Evolutionary conservation across 2,113 vertebrate species (phyloP).

Genomic region (Phodopus roborovskii): DNA sequence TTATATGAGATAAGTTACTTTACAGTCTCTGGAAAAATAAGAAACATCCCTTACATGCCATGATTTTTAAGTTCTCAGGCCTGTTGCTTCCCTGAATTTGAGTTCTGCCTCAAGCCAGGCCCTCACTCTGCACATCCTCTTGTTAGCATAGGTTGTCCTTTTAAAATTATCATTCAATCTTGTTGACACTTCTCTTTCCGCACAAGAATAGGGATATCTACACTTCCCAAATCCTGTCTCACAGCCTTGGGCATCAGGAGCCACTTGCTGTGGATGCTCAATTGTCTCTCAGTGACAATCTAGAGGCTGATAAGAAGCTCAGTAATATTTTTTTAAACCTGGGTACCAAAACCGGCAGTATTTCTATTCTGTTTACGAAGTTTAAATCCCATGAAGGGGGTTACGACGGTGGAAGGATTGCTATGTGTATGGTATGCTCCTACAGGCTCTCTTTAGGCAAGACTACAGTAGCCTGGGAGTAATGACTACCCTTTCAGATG

Average conservation of each 20-base stretch:
- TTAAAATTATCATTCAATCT: conserved; percentile 73
- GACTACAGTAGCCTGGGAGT: background rate
- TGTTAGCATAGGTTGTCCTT: conserved; percentile 54
- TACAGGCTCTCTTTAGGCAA: background rate
- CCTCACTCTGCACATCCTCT: conserved; percentile 49
- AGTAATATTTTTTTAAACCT: background rate
- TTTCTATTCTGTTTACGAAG: background rate
- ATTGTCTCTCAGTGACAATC: background rate
- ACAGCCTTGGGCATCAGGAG: background rate
- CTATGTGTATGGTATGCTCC: background rate
- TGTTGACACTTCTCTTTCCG: conserved; percentile 35
- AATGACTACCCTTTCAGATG: background rate
- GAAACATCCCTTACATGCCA: background rate
- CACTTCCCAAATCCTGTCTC: conserved; percentile 48
- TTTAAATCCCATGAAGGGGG: background rate
- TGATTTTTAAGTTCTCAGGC: conserved; percentile 65
- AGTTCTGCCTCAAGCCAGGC: conserved; percentile 65
- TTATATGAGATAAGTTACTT: conserved; percentile 12
- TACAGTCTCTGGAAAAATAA: conserved; percentile 54
- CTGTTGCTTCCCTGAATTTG: conserved; percentile 60
- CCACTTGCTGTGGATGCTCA: conserved; percentile 40
- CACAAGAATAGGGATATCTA: conserved; percentile 44
- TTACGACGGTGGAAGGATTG: background rate
- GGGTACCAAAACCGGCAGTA: background rate
- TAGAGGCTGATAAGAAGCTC: background rate